Evolutionary conservation across 2,113 vertebrate genomes (phyloP), one percentile per base, ranked within the genome.

Genomic region (Montifringilla adamsi): DNA sequence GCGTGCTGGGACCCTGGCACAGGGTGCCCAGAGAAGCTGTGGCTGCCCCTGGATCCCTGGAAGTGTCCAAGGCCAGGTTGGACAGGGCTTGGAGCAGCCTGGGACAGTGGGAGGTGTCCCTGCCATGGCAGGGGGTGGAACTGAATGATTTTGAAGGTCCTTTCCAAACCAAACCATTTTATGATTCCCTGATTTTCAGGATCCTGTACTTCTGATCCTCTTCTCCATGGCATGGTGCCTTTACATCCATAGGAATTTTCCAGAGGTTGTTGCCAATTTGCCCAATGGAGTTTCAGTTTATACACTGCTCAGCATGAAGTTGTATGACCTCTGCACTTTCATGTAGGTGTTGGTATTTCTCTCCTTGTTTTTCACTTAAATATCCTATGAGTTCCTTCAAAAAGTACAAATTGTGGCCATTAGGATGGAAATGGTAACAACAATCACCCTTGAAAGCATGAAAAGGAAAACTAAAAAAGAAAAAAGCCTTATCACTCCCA

Each of bases 41-140:
- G 55, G 62, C 16, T 83, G 70, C 11, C 11, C 53, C 87, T 56
- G 59, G 41, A 83, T 62, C 55, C 55, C 41, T 89, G 62, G 47
- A 0, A 62, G n/a, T 55, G 70, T 1, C 70, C 62, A 47, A 55
- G 70, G 24, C 11, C 62, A 41, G n/a, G 24, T 0, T 89, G 53
- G 78, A 53, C 0, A 0, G 28, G 6, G 7, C 4, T 53, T 53
- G 87, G 62, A 62, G 6, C 17, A 60, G 0, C 26, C 39, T 62
- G 70, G 62, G 21, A 18, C 0, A 4, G 21, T 43, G 30, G 24
- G 0, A 62, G 2, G 1, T 43, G 24, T 55, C 63, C 41, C 30
- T 62, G 70, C 2, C 24, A 13, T 22, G 26, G 4, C 7, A 23
- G 1, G 9, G 33, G 4, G 0, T 59, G 9, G 3, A 0, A 35